phyloP scores from a whole-genome alignment of 2,113 vertebrate genomes.

The Hemiprocne comata region DNA sequence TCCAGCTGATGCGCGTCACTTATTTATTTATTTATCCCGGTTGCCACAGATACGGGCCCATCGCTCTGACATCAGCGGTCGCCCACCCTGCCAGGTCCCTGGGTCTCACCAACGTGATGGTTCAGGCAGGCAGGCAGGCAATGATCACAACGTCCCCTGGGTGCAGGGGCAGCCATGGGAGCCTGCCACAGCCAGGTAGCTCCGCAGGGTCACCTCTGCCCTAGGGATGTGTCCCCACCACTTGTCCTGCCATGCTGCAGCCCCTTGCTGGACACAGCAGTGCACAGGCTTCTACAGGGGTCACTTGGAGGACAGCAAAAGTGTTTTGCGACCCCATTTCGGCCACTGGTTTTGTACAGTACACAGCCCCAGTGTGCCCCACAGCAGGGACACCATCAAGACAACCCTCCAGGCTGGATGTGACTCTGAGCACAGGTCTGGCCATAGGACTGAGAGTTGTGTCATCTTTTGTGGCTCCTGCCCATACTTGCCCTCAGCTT shows the following conservation, averaged over 20 bases:
- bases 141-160: neutral
- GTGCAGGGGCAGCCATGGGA: neutral
- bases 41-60: conserved; percentile 74
- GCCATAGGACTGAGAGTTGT: rapidly evolving
- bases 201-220: neutral
- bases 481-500: rapidly evolving
- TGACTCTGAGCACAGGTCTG: rapidly evolving
- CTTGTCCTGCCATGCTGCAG: neutral
- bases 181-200: neutral
- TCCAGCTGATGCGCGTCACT: neutral
- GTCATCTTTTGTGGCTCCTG: rapidly evolving
- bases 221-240: rapidly evolving
- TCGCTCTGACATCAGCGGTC: conserved; percentile 65
- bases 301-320: rapidly evolving
- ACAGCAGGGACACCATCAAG: rapidly evolving
- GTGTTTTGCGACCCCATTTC: rapidly evolving
- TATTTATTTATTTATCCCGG: conserved; percentile 61
- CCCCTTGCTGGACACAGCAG: rapidly evolving
- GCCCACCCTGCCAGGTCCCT: neutral
- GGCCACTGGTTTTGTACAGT: rapidly evolving
- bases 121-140: neutral
- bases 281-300: neutral
- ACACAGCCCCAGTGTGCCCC: rapidly evolving
- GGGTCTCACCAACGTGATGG: neutral
- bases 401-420: rapidly evolving